These are phyloP conservation scores for Amblyopsis rosae DNA, from an alignment of 2,113 vertebrate species.

Conservation along the genomic window DNA sequence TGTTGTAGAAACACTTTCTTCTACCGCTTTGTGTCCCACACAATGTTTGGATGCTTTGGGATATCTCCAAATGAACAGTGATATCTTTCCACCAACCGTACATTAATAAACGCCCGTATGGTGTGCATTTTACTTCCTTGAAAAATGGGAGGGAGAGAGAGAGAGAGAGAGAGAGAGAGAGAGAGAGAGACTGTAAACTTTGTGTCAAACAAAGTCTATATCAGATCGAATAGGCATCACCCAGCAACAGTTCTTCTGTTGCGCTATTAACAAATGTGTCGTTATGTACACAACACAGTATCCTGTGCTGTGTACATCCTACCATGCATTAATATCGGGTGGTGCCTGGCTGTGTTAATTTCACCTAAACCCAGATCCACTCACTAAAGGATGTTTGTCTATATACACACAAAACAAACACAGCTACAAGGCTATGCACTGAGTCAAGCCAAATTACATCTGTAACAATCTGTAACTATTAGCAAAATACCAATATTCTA, in stretches of 20 bases:
- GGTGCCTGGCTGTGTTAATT: not conserved
- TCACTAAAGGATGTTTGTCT: not conserved
- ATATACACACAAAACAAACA: conserved; percentile 12
- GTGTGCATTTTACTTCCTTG: too few relatives aligned
- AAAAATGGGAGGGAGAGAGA: not conserved
- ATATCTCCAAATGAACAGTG: not conserved
- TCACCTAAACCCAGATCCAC: not conserved
- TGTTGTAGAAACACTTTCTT: conserved; percentile 7
- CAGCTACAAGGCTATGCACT: conserved; percentile 28
- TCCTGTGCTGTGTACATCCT: too few relatives aligned
- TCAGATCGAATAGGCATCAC: too few relatives aligned
- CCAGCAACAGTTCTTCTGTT: too few relatives aligned
- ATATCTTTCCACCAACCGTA: conserved; percentile 6
- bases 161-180: not conserved
- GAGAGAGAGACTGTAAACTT: not conserved
- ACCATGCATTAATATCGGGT: conserved; percentile 4
- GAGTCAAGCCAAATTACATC: conserved; percentile 32
- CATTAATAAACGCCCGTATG: too few relatives aligned
- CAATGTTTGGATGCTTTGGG: not conserved
- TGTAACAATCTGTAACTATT: conserved; percentile 58
- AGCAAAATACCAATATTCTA: too few relatives aligned
- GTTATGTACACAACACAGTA: not conserved
- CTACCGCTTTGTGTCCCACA: conserved; percentile 8
- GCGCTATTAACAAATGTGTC: too few relatives aligned
- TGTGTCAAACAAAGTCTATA: too few relatives aligned